A percentile compares a stretch with the other conserved stretches of the same genome.
These are phyloP conservation scores for Acestrorhynchus altus DNA, from an alignment of 2,797 vertebrate species.

Conservation along the genomic window DNA sequence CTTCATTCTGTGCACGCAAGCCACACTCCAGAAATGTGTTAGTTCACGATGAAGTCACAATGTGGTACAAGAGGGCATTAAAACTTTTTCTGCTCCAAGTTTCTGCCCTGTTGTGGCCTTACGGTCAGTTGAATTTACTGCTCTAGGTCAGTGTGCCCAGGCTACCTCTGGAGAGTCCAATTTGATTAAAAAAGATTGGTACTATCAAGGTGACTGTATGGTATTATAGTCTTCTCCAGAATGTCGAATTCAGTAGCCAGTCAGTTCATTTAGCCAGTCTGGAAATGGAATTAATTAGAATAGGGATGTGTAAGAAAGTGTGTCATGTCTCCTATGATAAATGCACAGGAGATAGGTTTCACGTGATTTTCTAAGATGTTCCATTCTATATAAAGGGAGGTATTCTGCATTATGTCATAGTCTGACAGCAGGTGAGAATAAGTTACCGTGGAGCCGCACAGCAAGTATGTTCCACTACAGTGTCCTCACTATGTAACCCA, in stretches of 20 bases:
- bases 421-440: too few species aligned
- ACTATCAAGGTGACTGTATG: not conserved
- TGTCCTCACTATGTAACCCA: too few species aligned
- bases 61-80: not conserved
- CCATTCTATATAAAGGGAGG: not conserved
- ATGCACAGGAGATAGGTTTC: not conserved
- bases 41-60: not conserved
- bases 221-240: not conserved
- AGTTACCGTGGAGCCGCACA: too few species aligned
- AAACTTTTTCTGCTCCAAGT: constrained; percentile 12
- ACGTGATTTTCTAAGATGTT: not conserved
- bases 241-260: constrained; percentile 19
- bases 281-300: constrained; percentile 31
- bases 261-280: constrained; percentile 9
- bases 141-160: not conserved
- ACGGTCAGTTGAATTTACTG: not conserved
- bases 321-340: not conserved
- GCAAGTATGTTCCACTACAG: too few species aligned
- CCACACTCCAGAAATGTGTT: constrained; percentile 3
- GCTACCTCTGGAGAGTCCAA: not conserved
- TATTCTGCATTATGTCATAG: not conserved
- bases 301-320: not conserved
- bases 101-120: not conserved
- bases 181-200: not conserved
- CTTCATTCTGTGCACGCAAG: constrained; percentile 27